Conservation (phyloP, 2,888 invertebrate species). For the Cordilura impudica region DNA sequence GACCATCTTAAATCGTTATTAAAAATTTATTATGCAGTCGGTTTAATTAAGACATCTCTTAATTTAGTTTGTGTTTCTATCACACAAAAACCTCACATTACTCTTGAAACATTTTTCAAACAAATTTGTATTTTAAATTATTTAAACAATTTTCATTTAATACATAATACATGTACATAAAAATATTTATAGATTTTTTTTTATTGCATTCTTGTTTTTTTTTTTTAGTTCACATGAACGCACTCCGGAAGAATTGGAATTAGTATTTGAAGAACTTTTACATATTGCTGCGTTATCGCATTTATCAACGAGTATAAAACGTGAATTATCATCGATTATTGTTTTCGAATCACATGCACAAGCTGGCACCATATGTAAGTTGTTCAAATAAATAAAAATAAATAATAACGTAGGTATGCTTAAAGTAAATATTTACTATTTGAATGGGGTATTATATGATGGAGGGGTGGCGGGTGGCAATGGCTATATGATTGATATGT, state of each 20-base stretch:
- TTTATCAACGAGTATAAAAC: conserved; percentile 88
- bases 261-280: conserved; percentile 89
- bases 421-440: not conserved
- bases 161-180: not conserved
- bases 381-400: no score
- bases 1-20: not conserved
- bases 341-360: conserved; percentile 89
- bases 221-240: conserved; percentile 84
- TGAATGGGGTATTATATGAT: not conserved
- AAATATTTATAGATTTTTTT: not conserved
- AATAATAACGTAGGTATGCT: no score
- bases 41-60: not conserved
- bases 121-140: not conserved
- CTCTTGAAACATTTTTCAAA: not conserved
- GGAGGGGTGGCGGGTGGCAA: not conserved
- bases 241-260: conserved; percentile 87
- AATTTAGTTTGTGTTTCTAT: not conserved
- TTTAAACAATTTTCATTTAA: not conserved
- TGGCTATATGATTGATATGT: no score
- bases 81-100: not conserved
- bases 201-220: not conserved
- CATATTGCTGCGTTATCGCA: conserved; percentile 90
- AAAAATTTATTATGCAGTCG: conserved; percentile 2
- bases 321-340: conserved; percentile 87
- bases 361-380: conserved; percentile 87